Conservation (phyloP, 2,113 vertebrate species). For the Theristicus caerulescens region DNA sequence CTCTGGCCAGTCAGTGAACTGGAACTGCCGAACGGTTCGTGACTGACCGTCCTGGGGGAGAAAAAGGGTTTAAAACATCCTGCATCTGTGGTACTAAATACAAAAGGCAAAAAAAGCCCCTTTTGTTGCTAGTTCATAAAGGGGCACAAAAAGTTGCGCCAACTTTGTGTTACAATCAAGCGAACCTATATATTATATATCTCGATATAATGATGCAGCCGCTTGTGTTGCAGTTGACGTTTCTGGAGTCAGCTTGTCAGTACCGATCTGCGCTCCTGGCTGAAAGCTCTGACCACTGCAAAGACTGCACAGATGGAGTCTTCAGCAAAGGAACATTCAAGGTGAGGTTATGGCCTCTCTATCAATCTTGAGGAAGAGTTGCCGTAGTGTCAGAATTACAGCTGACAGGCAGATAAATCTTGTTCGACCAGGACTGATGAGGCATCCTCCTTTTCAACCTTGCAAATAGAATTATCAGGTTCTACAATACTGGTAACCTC, state of each 20-base stretch:
- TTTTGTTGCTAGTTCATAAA: background rate
- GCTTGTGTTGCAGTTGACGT: background rate
- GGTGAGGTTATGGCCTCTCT: conserved; percentile 27
- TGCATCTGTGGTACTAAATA: rapidly evolving
- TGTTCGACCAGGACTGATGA: background rate
- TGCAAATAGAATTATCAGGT: background rate
- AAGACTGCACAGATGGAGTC: conserved; percentile 9
- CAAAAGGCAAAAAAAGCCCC: background rate
- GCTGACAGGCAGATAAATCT: conserved; percentile 47
- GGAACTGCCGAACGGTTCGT: conserved; percentile 95
- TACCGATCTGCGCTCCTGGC: background rate
- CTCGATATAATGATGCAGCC: background rate
- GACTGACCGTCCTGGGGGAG: conserved; percentile 91
- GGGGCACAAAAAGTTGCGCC: background rate
- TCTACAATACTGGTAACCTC: background rate
- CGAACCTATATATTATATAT: background rate
- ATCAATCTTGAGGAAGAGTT: conserved; percentile 11
- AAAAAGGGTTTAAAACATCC: background rate
- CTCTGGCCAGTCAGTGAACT: conserved; percentile 98
- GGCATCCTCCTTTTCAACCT: conserved; percentile 39
- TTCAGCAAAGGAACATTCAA: background rate
- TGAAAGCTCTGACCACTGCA: background rate
- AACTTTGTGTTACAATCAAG: background rate
- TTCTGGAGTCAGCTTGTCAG: background rate
- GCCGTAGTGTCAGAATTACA: conserved; percentile 19